Evolutionary conservation across 1,140 invertebrate genomes (phyloP).

Genomic region (Macrobrachium nipponense): DNA sequence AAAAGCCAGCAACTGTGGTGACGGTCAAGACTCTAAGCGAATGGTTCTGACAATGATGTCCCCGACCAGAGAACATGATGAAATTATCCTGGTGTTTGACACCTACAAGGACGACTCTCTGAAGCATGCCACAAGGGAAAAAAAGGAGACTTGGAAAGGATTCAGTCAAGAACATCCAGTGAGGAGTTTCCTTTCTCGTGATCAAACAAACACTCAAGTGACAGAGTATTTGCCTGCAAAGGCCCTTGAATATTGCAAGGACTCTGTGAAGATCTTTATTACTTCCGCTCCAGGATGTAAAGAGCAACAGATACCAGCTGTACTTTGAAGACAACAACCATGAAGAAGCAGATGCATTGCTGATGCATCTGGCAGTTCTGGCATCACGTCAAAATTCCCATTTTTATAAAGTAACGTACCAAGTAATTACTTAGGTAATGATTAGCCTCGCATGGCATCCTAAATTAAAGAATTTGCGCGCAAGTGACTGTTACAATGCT

Average conservation of each 20-base stretch:
- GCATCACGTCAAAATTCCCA: no score
- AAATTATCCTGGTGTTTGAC: slow-evolving; percentile 12
- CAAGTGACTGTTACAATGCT: no score
- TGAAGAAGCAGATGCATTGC: no score
- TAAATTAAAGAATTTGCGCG: no score
- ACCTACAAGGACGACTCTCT: slow-evolving; percentile 11
- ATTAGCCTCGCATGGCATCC: no score
- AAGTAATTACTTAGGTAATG: no score
- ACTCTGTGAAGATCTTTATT: neutral
- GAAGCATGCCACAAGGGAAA: slow-evolving; percentile 7
- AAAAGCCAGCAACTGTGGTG: slow-evolving; percentile 25
- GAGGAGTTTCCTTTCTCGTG: slow-evolving; percentile 1
- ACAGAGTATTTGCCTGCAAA: slow-evolving; percentile 4
- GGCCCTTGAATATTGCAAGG: neutral
- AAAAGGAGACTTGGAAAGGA: neutral
- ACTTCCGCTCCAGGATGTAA: neutral
- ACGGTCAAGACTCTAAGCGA: slow-evolving; percentile 34
- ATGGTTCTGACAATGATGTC: neutral
- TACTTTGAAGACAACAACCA: no score
- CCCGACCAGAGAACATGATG: slow-evolving; percentile 5
- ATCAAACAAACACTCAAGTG: neutral
- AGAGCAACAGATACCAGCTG: neutral
- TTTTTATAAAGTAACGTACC: no score
- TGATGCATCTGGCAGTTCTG: no score
- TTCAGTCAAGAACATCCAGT: slow-evolving; percentile 8